phyloP scores from a whole-genome alignment of 2,888 invertebrate species.

The Brachypterus glaber region DNA sequence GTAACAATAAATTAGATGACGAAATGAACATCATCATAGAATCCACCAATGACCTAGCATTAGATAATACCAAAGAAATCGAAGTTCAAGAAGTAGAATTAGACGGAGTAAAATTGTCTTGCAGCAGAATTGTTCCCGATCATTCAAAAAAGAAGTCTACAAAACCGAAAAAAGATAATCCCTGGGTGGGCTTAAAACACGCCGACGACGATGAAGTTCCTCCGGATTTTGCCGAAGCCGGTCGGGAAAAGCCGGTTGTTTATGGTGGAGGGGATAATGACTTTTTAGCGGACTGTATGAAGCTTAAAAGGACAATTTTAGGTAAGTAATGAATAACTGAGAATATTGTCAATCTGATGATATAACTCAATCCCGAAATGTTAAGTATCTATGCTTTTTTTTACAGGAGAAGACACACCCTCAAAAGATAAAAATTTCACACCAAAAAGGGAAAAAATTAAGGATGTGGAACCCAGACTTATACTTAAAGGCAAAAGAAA shows the following conservation, averaged over 20 bases:
- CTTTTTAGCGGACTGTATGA: conserved; percentile 25
- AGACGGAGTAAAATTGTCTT: conserved; percentile 1
- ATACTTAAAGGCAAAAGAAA: background rate
- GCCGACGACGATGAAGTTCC: conserved; percentile 27
- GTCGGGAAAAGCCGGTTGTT: background rate
- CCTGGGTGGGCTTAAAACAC: conserved; percentile 24
- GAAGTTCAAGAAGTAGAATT: conserved; percentile 7
- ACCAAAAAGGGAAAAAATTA: background rate
- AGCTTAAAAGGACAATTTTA: conserved; percentile 17
- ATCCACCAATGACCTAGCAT: too few relatives aligned
- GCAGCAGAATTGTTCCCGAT: conserved; percentile 12
- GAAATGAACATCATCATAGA: too few relatives aligned
- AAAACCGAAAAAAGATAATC: conserved; percentile 17
- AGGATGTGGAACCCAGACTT: background rate
- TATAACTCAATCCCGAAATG: too few relatives aligned
- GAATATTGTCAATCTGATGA: too few relatives aligned
- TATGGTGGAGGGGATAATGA: conserved; percentile 14
- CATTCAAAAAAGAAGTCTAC: conserved; percentile 1
- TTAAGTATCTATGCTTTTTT: too few relatives aligned
- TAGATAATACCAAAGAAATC: too few relatives aligned
- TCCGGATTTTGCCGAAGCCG: conserved; percentile 6
- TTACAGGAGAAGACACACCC: background rate
- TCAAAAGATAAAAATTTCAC: background rate
- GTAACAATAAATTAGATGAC: too few relatives aligned
- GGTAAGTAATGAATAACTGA: conserved; percentile 1